phyloP scores from a whole-genome alignment of 2,888 invertebrate genomes.

The Troides helena region DNA sequence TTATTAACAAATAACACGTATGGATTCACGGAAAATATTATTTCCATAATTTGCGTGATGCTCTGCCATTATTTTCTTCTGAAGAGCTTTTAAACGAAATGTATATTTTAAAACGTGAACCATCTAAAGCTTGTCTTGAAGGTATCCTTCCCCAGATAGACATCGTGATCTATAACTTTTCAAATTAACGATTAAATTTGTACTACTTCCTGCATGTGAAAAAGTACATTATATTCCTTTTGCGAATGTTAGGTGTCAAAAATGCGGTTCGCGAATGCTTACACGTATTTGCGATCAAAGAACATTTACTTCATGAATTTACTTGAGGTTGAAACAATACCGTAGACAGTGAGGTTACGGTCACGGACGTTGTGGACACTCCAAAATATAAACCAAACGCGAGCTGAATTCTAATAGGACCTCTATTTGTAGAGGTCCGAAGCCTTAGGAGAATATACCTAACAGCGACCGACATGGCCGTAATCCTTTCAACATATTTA shows the following conservation, averaged over 20 bases:
- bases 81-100: neutral
- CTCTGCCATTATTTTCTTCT: no score
- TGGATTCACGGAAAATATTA: no score
- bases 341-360: constrained; percentile 56
- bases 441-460: constrained; percentile 43
- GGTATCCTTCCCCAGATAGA: neutral
- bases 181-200: neutral
- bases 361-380: constrained; percentile 54
- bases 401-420: constrained; percentile 48
- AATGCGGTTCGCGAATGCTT: constrained; percentile 57
- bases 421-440: constrained; percentile 46
- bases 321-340: constrained; percentile 64
- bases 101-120: neutral
- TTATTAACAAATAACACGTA: no score
- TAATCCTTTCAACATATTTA: constrained; percentile 37
- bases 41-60: no score
- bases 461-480: constrained; percentile 50
- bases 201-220: neutral
- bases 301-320: constrained; percentile 65
- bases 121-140: neutral
- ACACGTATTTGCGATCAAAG: constrained; percentile 64
- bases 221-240: constrained; percentile 37
- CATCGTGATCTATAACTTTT: neutral
- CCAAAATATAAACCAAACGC: constrained; percentile 54
- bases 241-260: constrained; percentile 52